A percentile compares a stretch with the other conserved stretches of the same genome.
Conservation (phyloP, 35 echinoderm and acorn worm species). For the Amphiura filiformis region DNA sequence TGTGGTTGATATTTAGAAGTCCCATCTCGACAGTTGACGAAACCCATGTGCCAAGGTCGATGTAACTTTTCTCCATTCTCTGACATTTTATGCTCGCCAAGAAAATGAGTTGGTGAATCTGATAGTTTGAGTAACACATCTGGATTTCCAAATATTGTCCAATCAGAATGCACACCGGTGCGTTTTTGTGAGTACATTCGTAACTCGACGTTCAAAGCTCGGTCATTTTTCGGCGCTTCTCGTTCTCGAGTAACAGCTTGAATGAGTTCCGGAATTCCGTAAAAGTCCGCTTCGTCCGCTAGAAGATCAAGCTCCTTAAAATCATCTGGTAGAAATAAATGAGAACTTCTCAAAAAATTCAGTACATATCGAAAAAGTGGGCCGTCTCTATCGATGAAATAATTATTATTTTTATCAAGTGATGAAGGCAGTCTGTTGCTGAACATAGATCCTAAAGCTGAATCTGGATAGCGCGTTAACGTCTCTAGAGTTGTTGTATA, state of each 20-base stretch:
- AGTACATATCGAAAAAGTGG: constrained; percentile 37
- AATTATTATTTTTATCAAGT: constrained; percentile 1
- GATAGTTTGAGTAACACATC: not conserved
- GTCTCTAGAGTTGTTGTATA: constrained; percentile 35
- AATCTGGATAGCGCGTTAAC: constrained; percentile 50
- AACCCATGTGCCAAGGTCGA: not conserved
- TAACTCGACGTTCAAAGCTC: not conserved
- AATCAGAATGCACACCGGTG: not conserved
- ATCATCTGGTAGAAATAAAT: constrained; percentile 21
- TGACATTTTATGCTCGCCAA: not conserved
- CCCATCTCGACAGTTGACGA: not conserved
- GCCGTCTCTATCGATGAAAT: constrained; percentile 38
- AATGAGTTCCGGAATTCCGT: not conserved
- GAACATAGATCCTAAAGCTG: constrained; percentile 39
- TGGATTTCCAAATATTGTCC: not conserved
- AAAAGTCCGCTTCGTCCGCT: constrained; percentile 34
- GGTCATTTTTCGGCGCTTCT: not conserved
- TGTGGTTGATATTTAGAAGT: constrained; percentile 1
- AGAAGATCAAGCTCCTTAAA: constrained; percentile 29
- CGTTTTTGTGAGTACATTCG: not conserved
- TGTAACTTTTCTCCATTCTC: constrained; percentile 1
- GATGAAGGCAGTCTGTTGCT: constrained; percentile 1
- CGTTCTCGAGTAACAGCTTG: constrained; percentile 1
- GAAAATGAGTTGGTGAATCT: not conserved
- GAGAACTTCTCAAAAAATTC: constrained; percentile 31